Conservation (phyloP, 2,888 invertebrate species). For the Eucera pruinosa region DNA sequence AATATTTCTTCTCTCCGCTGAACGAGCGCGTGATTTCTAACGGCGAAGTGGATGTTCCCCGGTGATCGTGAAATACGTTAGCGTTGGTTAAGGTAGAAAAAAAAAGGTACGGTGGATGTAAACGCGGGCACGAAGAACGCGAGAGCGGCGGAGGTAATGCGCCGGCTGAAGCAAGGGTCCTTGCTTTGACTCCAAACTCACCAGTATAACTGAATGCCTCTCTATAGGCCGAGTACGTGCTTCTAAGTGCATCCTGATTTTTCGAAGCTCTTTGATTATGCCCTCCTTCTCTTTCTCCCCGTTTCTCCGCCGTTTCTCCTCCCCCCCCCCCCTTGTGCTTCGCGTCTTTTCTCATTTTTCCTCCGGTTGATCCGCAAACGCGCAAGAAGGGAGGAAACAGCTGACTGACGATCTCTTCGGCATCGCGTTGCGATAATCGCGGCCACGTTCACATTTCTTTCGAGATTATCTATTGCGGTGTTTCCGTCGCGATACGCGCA, state of each 20-base stretch:
- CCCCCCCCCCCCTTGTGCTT: slow-evolving; percentile 41
- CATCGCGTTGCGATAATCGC: too few species aligned
- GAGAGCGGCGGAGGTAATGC: slow-evolving; percentile 68
- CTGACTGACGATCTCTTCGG: not conserved
- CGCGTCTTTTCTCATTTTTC: slow-evolving; percentile 38
- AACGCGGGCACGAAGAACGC: slow-evolving; percentile 57
- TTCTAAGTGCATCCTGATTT: slow-evolving; percentile 77
- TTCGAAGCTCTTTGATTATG: slow-evolving; percentile 67
- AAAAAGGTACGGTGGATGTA: slow-evolving; percentile 42
- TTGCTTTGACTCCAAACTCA: slow-evolving; percentile 82
- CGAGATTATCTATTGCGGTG: too few species aligned
- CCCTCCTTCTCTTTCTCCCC: slow-evolving; percentile 37
- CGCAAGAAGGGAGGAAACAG: not conserved
- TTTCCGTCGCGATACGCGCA: too few species aligned
- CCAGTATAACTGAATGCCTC: slow-evolving; percentile 79
- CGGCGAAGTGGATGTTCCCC: slow-evolving; percentile 24
- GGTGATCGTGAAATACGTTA: slow-evolving; percentile 21
- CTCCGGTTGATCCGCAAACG: slow-evolving; percentile 21
- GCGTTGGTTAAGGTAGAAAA: slow-evolving; percentile 26
- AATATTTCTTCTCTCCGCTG: too few species aligned
- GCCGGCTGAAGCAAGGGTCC: slow-evolving; percentile 79
- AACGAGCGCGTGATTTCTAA: too few species aligned
- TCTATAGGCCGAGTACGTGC: slow-evolving; percentile 80
- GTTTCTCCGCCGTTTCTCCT: not conserved
- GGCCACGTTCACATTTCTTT: too few species aligned